phyloP scores from a whole-genome alignment of 1,140 invertebrate genomes.

The Limonius californicus region DNA sequence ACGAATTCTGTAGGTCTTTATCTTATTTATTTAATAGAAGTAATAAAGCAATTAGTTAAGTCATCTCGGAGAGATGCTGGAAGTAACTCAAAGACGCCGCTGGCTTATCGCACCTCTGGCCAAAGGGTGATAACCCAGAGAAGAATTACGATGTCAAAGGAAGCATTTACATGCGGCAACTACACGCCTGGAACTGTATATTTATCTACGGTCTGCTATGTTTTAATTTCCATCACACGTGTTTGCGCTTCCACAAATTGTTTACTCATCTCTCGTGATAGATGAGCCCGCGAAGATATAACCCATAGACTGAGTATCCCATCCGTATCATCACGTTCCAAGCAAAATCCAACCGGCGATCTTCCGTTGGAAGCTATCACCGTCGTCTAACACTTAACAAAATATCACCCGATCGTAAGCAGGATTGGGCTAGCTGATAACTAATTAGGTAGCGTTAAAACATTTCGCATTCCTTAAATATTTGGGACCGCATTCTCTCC shows the following conservation, averaged over 20 bases:
- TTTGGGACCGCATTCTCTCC: conserved; percentile 23
- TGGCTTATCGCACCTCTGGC: not conserved
- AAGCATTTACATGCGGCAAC: not conserved
- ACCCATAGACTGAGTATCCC: not conserved
- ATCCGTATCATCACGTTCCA: too few relatives aligned
- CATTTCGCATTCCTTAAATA: conserved; percentile 21
- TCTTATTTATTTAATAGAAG: conserved; percentile 5
- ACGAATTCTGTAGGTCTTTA: not conserved
- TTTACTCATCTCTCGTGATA: not conserved
- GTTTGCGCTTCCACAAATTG: conserved; percentile 3
- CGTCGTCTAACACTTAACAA: not conserved
- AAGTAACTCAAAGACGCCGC: not conserved
- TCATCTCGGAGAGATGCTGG: not conserved
- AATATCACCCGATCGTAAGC: not conserved
- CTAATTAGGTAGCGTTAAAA: conserved; percentile 20
- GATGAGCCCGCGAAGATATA: not conserved
- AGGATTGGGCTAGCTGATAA: not conserved
- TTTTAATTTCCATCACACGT: conserved; percentile 6
- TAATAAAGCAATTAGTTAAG: conserved; percentile 11
- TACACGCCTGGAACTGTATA: not conserved
- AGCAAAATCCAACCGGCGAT: too few relatives aligned
- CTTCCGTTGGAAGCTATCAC: too few relatives aligned
- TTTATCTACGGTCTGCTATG: not conserved
- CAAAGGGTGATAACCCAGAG: not conserved
- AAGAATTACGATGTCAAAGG: not conserved